Conservation (phyloP, 2,797 vertebrate genomes). For the Scarus forsteni region DNA sequence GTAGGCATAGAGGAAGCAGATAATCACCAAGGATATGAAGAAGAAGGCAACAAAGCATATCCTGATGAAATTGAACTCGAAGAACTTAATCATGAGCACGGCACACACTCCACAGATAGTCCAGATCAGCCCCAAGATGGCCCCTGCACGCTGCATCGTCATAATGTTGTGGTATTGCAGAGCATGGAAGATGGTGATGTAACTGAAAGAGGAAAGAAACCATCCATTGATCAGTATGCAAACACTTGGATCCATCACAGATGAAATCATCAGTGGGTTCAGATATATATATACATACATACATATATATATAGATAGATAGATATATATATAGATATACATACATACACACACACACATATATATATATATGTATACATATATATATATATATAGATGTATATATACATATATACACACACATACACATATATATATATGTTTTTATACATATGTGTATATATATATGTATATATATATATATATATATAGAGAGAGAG, state of each 20-base stretch:
- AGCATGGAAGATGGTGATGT: conserved; percentile 96
- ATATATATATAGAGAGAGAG: too few species aligned
- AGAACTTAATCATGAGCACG: conserved; percentile 89
- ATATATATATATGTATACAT: too few species aligned
- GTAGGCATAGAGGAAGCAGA: conserved; percentile 91
- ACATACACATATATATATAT: too few species aligned
- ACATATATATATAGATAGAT: too few species aligned
- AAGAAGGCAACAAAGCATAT: conserved; percentile 89
- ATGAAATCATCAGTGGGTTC: neutral
- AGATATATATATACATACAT: too few species aligned
- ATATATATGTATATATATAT: too few species aligned
- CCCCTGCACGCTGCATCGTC: conserved; percentile 85
- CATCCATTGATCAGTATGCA: too few species aligned
- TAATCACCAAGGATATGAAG: conserved; percentile 87
- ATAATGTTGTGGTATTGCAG: conserved; percentile 93
- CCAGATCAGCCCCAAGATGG: conserved; percentile 88
- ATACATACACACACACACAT: too few species aligned
- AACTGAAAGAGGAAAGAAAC: conserved; percentile 68
- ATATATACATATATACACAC: too few species aligned
- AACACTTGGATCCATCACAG: neutral
- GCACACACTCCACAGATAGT: conserved; percentile 85
- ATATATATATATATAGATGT: too few species aligned
- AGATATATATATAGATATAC: too few species aligned
- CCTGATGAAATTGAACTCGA: conserved; percentile 84
- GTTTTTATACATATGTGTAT: too few species aligned